These are phyloP conservation scores for Thomomys bottae DNA, from an alignment of 2,113 vertebrate species.

Conservation along the genomic window DNA sequence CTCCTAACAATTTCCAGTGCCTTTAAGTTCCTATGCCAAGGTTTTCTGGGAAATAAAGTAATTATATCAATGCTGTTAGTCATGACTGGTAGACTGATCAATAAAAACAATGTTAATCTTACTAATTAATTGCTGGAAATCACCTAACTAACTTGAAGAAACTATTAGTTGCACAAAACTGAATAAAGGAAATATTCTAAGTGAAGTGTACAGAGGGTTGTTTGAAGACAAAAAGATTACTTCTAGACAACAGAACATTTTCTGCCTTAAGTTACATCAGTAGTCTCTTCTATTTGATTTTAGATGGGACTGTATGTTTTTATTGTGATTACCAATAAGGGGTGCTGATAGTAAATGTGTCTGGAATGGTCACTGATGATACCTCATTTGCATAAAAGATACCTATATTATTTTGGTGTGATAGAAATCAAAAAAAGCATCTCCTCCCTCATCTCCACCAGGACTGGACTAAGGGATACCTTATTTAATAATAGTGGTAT, in stretches of 20 bases:
- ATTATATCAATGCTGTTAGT: conserved; percentile 65
- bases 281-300: conserved; percentile 1
- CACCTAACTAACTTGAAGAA: conserved; percentile 72
- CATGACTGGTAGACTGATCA: conserved; percentile 43
- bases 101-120: conserved; percentile 65
- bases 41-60: conserved; percentile 67
- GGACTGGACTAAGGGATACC: background rate
- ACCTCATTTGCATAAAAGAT: conserved; percentile 7
- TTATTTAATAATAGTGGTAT: background rate
- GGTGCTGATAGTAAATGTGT: background rate
- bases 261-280: background rate
- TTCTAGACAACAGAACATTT: background rate
- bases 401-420: background rate
- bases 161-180: conserved; percentile 41
- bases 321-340: background rate
- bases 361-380: background rate
- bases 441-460: background rate
- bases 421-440: background rate
- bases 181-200: conserved; percentile 48
- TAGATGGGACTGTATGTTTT: background rate
- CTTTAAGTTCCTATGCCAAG: conserved; percentile 39
- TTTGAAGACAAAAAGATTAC: conserved; percentile 41
- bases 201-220: background rate
- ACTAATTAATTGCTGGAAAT: conserved; percentile 72
- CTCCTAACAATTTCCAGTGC: conserved; percentile 46